Conservation (phyloP, 2,797 vertebrate genomes). For the Pseudochirops corinnae region DNA sequence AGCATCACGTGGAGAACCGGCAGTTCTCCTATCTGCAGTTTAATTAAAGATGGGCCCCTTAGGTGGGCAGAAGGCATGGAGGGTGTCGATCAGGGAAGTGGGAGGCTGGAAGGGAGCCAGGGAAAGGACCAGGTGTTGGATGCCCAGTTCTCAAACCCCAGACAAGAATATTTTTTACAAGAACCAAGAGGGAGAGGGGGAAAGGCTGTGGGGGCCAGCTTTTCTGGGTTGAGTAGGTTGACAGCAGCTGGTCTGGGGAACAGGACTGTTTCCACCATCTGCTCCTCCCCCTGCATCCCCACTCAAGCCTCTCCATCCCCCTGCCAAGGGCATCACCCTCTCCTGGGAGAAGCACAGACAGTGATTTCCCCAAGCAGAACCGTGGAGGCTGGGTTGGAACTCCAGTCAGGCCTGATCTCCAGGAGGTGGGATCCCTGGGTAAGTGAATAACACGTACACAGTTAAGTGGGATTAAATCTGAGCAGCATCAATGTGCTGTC, state of each 20-base stretch:
- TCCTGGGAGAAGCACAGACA: background rate
- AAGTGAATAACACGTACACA: background rate
- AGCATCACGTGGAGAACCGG: background rate
- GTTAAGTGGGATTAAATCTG: background rate
- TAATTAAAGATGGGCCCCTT: background rate
- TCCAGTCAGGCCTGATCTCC: background rate
- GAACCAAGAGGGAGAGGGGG: conserved; percentile 47
- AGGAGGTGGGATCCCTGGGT: background rate
- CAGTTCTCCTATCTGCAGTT: background rate
- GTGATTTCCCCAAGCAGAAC: background rate
- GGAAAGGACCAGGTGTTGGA: background rate
- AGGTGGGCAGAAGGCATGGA: background rate
- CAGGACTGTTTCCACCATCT: conserved; percentile 66
- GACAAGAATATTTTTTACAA: background rate
- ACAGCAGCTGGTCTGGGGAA: conserved; percentile 43
- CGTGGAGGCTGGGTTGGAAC: background rate
- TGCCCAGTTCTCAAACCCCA: background rate
- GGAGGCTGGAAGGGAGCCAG: background rate
- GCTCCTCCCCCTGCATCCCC: conserved; percentile 31
- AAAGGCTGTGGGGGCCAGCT: conserved; percentile 61
- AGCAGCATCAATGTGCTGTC: background rate
- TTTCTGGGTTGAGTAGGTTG: background rate
- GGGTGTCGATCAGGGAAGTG: background rate
- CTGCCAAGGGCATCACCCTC: conserved; percentile 5
- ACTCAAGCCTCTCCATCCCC: background rate